Conservation (phyloP, 2,888 invertebrate species). For the Podabrus alpinus region DNA sequence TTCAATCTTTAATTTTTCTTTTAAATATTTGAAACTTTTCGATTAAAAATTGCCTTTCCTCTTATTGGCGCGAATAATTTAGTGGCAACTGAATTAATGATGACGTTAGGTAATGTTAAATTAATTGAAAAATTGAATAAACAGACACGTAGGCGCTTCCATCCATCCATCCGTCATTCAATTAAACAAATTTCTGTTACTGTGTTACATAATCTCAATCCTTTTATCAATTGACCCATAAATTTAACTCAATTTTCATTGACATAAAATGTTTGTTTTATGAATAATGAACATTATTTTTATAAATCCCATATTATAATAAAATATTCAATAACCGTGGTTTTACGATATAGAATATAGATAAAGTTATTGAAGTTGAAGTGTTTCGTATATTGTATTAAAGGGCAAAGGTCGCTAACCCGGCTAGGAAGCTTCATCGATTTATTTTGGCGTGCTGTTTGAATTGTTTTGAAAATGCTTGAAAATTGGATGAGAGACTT, state of each 20-base stretch:
- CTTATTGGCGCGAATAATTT: background rate
- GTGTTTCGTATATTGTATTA: slow-evolving; percentile 22
- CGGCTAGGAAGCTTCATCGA: slow-evolving; percentile 30
- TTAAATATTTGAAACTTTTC: background rate
- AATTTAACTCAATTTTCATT: background rate
- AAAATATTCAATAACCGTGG: background rate
- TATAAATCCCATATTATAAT: background rate
- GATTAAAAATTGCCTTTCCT: background rate
- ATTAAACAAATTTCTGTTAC: background rate
- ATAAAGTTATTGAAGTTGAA: slow-evolving; percentile 17
- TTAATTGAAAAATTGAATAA: background rate
- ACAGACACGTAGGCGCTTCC: background rate
- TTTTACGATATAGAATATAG: slow-evolving; percentile 6
- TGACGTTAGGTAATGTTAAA: background rate
- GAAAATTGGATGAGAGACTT: background rate
- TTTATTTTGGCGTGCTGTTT: slow-evolving; percentile 24
- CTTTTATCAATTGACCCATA: background rate
- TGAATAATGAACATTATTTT: background rate
- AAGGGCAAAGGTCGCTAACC: slow-evolving; percentile 36
- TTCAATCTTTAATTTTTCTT: too few relatives aligned
- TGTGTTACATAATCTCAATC: background rate
- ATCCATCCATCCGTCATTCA: background rate
- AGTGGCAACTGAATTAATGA: background rate
- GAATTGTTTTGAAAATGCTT: slow-evolving; percentile 8
- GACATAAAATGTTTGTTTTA: background rate